These are phyloP conservation scores for Drosophila robusta DNA, from an alignment of 2,888 invertebrate genomes.

Conservation along the genomic window DNA sequence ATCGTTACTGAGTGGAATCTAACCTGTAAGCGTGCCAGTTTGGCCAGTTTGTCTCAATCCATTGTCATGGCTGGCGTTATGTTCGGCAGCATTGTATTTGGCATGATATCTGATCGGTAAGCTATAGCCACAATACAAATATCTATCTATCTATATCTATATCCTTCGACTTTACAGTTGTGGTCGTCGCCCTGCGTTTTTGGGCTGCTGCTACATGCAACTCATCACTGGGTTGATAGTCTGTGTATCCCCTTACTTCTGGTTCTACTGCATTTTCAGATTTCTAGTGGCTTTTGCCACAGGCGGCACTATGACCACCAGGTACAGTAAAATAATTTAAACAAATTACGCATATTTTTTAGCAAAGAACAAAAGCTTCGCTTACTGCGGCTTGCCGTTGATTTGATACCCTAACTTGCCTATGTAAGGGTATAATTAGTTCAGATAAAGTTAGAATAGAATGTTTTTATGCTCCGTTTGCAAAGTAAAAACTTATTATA, in stretches of 20 bases:
- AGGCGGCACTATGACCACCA: slow-evolving; percentile 93
- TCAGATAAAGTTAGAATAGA: no score
- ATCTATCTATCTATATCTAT: no score
- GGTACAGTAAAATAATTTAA: no score
- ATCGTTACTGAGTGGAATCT: slow-evolving; percentile 92
- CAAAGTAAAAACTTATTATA: no score
- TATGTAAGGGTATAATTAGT: no score
- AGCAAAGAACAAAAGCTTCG: no score
- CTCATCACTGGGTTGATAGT: slow-evolving; percentile 89
- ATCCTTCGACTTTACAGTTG: slow-evolving; percentile 86
- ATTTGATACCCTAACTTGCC: no score
- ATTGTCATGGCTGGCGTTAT: slow-evolving; percentile 92
- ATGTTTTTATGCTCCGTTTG: no score
- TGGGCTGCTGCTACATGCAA: slow-evolving; percentile 90
- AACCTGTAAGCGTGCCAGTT: slow-evolving; percentile 86
- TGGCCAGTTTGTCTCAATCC: slow-evolving; percentile 91
- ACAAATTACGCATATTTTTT: no score
- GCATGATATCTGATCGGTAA: slow-evolving; percentile 91
- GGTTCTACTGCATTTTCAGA: slow-evolving; percentile 88
- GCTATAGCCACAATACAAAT: no score
- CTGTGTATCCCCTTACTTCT: slow-evolving; percentile 89
- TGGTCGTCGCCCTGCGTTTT: slow-evolving; percentile 91
- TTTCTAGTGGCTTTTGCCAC: slow-evolving; percentile 91
- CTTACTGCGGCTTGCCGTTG: no score
- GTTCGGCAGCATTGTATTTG: slow-evolving; percentile 90